Conservation (phyloP, 2,888 invertebrate genomes). For the Eupelmus urozonus region DNA sequence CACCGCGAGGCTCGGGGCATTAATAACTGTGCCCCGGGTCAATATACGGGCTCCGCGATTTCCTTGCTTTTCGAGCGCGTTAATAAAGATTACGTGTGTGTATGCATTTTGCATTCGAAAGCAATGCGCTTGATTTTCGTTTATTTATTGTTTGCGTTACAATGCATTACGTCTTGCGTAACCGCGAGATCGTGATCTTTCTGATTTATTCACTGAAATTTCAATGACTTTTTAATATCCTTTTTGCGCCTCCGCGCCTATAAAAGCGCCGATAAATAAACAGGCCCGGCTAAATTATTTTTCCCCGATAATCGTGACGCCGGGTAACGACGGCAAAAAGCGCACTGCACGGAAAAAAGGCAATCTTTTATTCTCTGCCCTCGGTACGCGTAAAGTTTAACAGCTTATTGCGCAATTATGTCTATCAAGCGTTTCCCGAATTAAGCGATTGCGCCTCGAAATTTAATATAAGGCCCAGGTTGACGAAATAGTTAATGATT, state of each 20-base stretch:
- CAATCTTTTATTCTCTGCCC: neutral
- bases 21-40: constrained; percentile 33
- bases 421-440: neutral
- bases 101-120: neutral
- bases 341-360: neutral
- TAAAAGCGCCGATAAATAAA: constrained; percentile 7
- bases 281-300: neutral
- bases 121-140: constrained; percentile 18
- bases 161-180: constrained; percentile 26
- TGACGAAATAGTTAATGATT: constrained; percentile 12
- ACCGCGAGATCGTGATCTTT: constrained; percentile 16
- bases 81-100: constrained; percentile 4
- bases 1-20: constrained; percentile 11
- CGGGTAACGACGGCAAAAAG: neutral
- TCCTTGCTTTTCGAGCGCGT: constrained; percentile 14
- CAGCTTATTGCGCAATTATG: constrained; percentile 9
- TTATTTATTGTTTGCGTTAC: constrained; percentile 38
- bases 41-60: constrained; percentile 20
- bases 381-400: neutral
- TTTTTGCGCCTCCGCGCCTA: neutral
- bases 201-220: constrained; percentile 30
- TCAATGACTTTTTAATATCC: constrained; percentile 29
- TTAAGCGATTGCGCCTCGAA: constrained; percentile 14
- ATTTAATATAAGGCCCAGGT: constrained; percentile 14
- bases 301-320: neutral